phyloP scores from a whole-genome alignment of 2,797 vertebrate species.

The Dromococcyx pavoninus region DNA sequence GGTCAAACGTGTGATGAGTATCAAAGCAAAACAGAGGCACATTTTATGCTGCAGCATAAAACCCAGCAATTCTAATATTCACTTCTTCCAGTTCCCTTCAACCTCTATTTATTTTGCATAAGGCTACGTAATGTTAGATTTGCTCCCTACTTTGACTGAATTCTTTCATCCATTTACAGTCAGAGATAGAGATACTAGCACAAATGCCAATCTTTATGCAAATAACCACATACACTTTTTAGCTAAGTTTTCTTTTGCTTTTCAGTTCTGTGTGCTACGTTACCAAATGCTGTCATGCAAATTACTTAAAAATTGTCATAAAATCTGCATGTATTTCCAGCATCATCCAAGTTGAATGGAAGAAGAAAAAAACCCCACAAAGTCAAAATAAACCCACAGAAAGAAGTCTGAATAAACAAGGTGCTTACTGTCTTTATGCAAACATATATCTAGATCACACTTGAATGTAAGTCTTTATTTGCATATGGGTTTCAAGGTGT shows the following conservation, averaged over 20 bases:
- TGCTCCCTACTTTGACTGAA: background rate
- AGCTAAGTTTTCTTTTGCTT: background rate
- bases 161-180: background rate
- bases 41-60: background rate
- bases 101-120: background rate
- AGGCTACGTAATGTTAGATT: background rate
- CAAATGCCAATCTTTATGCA: background rate
- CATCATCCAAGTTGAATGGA: background rate
- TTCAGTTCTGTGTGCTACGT: background rate
- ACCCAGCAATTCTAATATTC: background rate
- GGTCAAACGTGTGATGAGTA: background rate
- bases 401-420: background rate
- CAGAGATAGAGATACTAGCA: background rate
- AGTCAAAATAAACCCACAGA: background rate
- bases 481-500: background rate
- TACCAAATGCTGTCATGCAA: background rate
- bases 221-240: background rate
- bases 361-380: background rate
- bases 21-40: background rate
- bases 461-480: background rate
- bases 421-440: background rate
- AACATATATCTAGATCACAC: conserved; percentile 14
- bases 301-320: background rate
- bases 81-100: background rate
- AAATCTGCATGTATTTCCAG: background rate